Conservation (phyloP, 1,140 invertebrate genomes). For the Nephila pilipes region DNA sequence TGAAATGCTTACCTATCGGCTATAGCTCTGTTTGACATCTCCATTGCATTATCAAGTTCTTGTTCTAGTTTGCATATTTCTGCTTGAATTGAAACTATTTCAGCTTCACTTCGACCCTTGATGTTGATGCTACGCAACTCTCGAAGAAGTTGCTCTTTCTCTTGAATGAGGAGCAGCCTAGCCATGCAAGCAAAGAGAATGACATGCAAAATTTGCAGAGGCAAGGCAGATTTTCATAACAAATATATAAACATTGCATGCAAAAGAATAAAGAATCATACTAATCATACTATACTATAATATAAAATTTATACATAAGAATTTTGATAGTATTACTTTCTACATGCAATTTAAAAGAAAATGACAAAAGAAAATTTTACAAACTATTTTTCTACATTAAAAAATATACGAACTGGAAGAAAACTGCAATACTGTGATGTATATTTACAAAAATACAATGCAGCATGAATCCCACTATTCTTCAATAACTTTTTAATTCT, state of each 20-base stretch:
- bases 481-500: neutral
- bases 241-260: slow-evolving; percentile 33
- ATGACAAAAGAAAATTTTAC: neutral
- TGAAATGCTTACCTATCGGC: slow-evolving; percentile 86
- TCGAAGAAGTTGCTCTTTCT: slow-evolving; percentile 95
- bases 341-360: slow-evolving; percentile 33
- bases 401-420: too few relatives aligned
- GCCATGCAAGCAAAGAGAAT: slow-evolving; percentile 77
- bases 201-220: slow-evolving; percentile 73
- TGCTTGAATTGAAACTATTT: slow-evolving; percentile 91
- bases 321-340: neutral
- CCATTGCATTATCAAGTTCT: slow-evolving; percentile 93
- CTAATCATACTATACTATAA: neutral
- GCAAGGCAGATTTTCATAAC: slow-evolving; percentile 7
- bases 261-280: slow-evolving; percentile 24
- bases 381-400: neutral
- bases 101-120: slow-evolving; percentile 90
- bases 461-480: neutral
- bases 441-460: neutral
- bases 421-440: too few relatives aligned
- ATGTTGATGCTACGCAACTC: slow-evolving; percentile 94
- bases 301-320: neutral
- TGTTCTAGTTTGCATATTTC: slow-evolving; percentile 93
- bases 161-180: slow-evolving; percentile 92
- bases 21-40: slow-evolving; percentile 95